Base-by-base conservation (phyloP, 1,140 invertebrate species). In the Drosophila neocordata region DNA sequence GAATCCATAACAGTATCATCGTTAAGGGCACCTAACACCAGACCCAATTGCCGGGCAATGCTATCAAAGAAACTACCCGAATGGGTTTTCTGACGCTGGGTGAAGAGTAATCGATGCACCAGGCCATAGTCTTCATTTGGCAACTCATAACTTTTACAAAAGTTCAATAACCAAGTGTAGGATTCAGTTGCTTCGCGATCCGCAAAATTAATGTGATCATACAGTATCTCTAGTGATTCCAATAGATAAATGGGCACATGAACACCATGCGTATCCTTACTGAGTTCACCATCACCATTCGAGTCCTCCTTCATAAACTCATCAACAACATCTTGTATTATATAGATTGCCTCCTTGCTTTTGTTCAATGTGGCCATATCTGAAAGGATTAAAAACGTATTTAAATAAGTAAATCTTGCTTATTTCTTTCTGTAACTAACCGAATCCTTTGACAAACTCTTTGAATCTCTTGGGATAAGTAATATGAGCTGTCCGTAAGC, bases 401-500 rank as follows among this genome's bases (percentile, higher is more conserved):
- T 55, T 1, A 8, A 24, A 11, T 12, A 0, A 2, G 15, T 15
- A 4, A 9, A 0, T 27, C 5, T 4, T 3, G 1, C 4, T 56
- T 2, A 8, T 34, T 35, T 20, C 5, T 4, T 6, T 0, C 11
- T 22, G 4, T 0, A 2, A 1, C 68, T 78, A 91, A 94, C 93
- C 91, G 57, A 93, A 91, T 48, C 72, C 69, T 69, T 89, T 89
- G 2, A 94, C 80, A 57, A 79, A 94, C 3, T 79, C 78, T 1
- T 84, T 66, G 1, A 94, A 90, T 58, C 93, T 92, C 6, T 89
- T 90, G 1, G 82, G 68, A 65, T 92, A 92, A 5, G 84, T 74
- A 3, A 87, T 89, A 65, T 92, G 92, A 2, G 94, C 91, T n/a
- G 93, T 83, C 35, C 81, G 87, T 20, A 93, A 89, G 51, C 94